Conservation (phyloP, 2,113 vertebrate genomes). For the Rhinoderma darwinii region DNA sequence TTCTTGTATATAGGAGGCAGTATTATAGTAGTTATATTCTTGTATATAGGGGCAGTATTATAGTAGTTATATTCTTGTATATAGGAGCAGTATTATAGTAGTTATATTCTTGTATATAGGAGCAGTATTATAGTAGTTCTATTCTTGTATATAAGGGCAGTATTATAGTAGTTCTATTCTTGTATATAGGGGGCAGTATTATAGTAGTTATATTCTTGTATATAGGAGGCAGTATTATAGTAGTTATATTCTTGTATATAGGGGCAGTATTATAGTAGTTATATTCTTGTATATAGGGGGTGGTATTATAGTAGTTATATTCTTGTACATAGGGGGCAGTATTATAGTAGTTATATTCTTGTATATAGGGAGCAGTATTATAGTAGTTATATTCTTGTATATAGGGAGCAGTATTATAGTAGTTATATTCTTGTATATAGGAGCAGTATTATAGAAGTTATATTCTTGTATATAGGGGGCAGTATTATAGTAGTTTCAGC, state of each 20-base stretch:
- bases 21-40: background rate
- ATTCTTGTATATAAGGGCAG: background rate
- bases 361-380: background rate
- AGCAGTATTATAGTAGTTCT: background rate
- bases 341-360: slow-evolving; percentile 6
- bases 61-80: background rate
- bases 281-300: background rate
- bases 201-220: slow-evolving; percentile 7
- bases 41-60: background rate
- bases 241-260: background rate
- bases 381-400: background rate
- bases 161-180: slow-evolving; percentile 3
- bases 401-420: background rate
- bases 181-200: background rate
- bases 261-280: background rate
- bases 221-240: slow-evolving; percentile 1
- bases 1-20: too few relatives aligned
- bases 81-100: background rate
- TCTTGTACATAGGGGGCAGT: background rate
- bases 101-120: background rate
- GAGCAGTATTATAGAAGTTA: slow-evolving; percentile 4
- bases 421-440: background rate
- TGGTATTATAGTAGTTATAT: background rate
- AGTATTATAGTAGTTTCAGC: background rate
- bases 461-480: background rate